phyloP scores from a whole-genome alignment of 2,797 vertebrate species.

The Karalla daura region DNA sequence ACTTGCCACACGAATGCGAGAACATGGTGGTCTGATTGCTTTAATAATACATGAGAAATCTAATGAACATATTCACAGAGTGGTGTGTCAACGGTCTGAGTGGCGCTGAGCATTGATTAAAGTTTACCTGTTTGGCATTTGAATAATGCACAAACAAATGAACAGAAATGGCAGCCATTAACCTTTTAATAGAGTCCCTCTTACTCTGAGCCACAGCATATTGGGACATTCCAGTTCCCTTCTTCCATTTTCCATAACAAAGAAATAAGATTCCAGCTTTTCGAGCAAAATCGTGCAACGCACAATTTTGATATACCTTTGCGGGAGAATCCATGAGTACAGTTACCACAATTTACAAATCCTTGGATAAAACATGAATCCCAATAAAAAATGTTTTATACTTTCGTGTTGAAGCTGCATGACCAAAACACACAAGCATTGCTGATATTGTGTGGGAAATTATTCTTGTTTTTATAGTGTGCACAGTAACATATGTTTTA shows the following conservation, averaged over 20 bases:
- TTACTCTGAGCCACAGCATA: constrained; percentile 68
- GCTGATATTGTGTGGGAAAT: background rate
- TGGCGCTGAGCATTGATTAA: constrained; percentile 81
- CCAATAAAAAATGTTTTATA: background rate
- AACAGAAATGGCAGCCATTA: constrained; percentile 82
- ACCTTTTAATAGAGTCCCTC: constrained; percentile 79
- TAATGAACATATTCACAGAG: constrained; percentile 82
- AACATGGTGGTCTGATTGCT: constrained; percentile 81
- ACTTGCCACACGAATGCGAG: constrained; percentile 68
- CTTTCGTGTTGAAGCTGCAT: background rate
- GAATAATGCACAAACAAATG: constrained; percentile 86
- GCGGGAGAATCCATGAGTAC: too few relatives aligned
- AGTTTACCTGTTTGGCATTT: constrained; percentile 86
- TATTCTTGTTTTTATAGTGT: too few relatives aligned
- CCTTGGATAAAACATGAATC: too few relatives aligned
- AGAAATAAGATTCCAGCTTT: constrained; percentile 31
- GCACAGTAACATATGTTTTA: background rate
- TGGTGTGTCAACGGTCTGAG: constrained; percentile 71
- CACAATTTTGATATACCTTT: too few relatives aligned
- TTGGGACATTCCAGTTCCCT: constrained; percentile 44
- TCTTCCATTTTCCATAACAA: constrained; percentile 66
- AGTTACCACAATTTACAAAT: too few relatives aligned
- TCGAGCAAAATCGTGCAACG: too few relatives aligned
- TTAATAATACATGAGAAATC: constrained; percentile 87
- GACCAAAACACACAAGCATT: background rate